Percentiles rank a stretch among this genome's conserved stretches.
These are phyloP conservation scores for Xiphorhynchus elegans DNA, from an alignment of 2,113 vertebrate genomes.

Conservation along the genomic window DNA sequence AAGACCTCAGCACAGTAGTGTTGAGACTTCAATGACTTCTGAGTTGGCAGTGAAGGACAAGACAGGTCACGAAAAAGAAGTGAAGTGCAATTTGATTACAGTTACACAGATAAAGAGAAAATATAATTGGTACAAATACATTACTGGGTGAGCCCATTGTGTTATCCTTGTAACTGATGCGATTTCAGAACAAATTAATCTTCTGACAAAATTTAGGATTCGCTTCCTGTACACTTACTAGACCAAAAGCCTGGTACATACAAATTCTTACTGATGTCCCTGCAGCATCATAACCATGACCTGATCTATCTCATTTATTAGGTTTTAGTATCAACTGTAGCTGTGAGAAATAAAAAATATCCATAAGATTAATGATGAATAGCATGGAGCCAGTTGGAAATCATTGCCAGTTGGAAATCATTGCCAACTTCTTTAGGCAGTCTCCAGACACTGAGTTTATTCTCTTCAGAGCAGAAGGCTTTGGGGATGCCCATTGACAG, in stretches of 20 bases:
- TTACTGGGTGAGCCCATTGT: not conserved
- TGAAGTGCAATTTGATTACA: not conserved
- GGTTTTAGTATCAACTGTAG: not conserved
- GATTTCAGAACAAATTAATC: not conserved
- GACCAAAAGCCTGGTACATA: not conserved
- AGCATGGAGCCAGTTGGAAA: not conserved
- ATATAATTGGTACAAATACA: not conserved
- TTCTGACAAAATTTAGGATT: not conserved
- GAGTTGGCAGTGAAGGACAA: not conserved
- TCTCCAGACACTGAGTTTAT: not conserved
- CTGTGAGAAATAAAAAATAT: not conserved
- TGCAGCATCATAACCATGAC: not conserved
- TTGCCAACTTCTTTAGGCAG: not conserved
- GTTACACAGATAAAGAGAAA: not conserved
- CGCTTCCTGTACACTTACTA: not conserved
- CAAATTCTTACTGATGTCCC: not conserved
- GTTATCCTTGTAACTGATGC: not conserved
- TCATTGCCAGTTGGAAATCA: not conserved
- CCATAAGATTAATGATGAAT: not conserved
- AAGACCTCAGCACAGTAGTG: not conserved
- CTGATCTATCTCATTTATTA: not conserved
- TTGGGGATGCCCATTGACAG: not conserved
- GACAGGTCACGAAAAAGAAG: not conserved
- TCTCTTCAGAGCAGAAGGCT: not conserved
- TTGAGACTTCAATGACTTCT: not conserved